Percentiles rank a stretch among this genome's conserved stretches.
Evolutionary conservation across 2,797 vertebrate genomes (phyloP).

Genomic region (Holocentrus rufus): DNA sequence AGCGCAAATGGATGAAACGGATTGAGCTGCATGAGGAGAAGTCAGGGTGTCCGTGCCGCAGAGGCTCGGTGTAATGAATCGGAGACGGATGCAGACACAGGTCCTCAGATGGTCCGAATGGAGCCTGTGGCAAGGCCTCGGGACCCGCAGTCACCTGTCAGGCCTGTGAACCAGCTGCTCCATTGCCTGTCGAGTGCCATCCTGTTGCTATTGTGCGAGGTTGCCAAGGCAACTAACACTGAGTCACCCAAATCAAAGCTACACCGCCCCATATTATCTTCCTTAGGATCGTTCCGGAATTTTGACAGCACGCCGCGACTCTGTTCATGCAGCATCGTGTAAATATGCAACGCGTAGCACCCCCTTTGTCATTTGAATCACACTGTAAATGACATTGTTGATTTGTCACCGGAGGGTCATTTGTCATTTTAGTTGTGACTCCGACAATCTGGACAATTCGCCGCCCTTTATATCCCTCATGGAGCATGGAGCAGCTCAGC

Average conservation of each 20-base stretch:
- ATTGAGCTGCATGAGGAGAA: slow-evolving; percentile 5
- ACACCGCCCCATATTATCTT: not conserved
- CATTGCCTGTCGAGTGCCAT: slow-evolving; percentile 9
- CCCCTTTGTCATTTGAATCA: slow-evolving; percentile 67
- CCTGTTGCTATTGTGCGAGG: slow-evolving; percentile 29
- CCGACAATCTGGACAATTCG: slow-evolving; percentile 74
- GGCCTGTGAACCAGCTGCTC: slow-evolving; percentile 46
- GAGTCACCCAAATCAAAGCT: slow-evolving; percentile 36
- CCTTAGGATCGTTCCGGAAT: not conserved
- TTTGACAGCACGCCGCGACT: slow-evolving; percentile 28
- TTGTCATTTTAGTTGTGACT: slow-evolving; percentile 76
- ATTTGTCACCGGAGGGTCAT: slow-evolving; percentile 71
- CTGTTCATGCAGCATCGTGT: slow-evolving; percentile 37
- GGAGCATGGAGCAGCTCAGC: slow-evolving; percentile 66
- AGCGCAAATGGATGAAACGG: slow-evolving; percentile 56
- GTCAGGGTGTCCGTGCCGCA: not conserved
- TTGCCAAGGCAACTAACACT: slow-evolving; percentile 54
- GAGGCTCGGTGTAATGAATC: slow-evolving; percentile 30
- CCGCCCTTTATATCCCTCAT: slow-evolving; percentile 70
- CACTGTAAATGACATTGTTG: slow-evolving; percentile 69
- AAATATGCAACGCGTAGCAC: slow-evolving; percentile 48
- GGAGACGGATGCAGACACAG: not conserved
- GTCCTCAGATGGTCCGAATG: slow-evolving; percentile 25
- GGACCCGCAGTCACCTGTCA: slow-evolving; percentile 41
- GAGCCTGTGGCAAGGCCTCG: slow-evolving; percentile 39